phyloP scores from a whole-genome alignment of 2,113 vertebrate species.

The Mus pahari region DNA sequence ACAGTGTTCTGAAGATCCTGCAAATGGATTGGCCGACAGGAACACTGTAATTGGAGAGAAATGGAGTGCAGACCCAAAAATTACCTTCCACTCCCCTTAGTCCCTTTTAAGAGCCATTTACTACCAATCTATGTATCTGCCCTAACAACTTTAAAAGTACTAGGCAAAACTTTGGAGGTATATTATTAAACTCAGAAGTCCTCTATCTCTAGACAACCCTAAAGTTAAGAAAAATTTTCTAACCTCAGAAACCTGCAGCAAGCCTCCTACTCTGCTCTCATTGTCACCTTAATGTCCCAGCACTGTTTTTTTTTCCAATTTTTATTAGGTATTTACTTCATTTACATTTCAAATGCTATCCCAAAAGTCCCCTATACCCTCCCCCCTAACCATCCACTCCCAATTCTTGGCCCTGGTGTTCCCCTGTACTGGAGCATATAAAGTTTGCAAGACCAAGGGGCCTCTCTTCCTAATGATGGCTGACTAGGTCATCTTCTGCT shows the following conservation, averaged over 20 bases:
- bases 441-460: too few relatives aligned
- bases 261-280: neutral
- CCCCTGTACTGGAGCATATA: too few relatives aligned
- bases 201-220: neutral
- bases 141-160: neutral
- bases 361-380: too few relatives aligned
- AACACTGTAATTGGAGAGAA: neutral
- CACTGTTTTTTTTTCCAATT: neutral
- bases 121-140: neutral
- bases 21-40: neutral
- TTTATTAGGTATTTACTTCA: too few relatives aligned
- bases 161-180: neutral
- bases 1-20: neutral
- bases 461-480: too few relatives aligned
- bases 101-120: neutral
- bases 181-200: neutral
- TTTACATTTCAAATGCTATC: too few relatives aligned
- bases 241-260: neutral
- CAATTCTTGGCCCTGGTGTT: too few relatives aligned
- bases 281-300: neutral
- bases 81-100: neutral
- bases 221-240: neutral
- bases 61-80: neutral
- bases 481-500: too few relatives aligned
- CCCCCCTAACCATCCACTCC: too few relatives aligned